These are phyloP conservation scores for Esox lucius DNA, from an alignment of 2,797 vertebrate species.

Conservation along the genomic window DNA sequence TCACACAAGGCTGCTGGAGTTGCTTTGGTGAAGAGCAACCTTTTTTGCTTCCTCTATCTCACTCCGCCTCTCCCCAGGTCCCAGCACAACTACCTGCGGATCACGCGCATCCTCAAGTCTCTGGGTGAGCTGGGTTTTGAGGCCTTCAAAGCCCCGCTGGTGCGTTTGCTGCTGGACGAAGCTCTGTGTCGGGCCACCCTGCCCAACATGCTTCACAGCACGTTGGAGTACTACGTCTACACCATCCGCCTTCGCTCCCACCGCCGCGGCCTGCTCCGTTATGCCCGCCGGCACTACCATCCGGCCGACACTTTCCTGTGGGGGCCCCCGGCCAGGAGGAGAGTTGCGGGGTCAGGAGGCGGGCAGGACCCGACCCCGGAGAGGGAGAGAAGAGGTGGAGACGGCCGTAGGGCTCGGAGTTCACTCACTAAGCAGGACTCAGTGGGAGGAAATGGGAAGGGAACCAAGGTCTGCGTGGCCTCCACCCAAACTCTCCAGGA, in stretches of 20 bases:
- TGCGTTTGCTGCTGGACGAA: constrained; percentile 90
- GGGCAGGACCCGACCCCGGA: constrained; percentile 63
- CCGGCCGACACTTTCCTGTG: constrained; percentile 93
- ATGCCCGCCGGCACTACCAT: constrained; percentile 85
- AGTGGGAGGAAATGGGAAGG: constrained; percentile 28
- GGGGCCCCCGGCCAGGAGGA: constrained; percentile 82
- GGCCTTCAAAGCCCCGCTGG: constrained; percentile 90
- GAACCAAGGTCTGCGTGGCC: constrained; percentile 30
- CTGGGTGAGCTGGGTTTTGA: constrained; percentile 96
- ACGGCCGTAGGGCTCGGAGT: constrained; percentile 48
- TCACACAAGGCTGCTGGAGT: neutral
- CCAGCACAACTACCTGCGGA: constrained; percentile 97
- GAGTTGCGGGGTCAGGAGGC: constrained; percentile 59
- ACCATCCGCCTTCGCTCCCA: constrained; percentile 88
- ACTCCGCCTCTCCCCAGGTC: constrained; percentile 74
- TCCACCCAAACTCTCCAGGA: constrained; percentile 35
- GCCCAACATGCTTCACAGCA: constrained; percentile 93
- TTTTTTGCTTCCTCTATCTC: neutral
- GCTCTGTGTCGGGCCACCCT: constrained; percentile 86
- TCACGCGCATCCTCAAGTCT: constrained; percentile 97
- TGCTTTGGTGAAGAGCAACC: neutral
- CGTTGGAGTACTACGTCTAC: constrained; percentile 95
- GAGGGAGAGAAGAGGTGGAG: constrained; percentile 50
- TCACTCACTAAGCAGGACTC: constrained; percentile 41
- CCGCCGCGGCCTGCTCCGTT: constrained; percentile 88